phyloP scores from a whole-genome alignment of 2,113 vertebrate species.

The Oncorhynchus kisutch region DNA sequence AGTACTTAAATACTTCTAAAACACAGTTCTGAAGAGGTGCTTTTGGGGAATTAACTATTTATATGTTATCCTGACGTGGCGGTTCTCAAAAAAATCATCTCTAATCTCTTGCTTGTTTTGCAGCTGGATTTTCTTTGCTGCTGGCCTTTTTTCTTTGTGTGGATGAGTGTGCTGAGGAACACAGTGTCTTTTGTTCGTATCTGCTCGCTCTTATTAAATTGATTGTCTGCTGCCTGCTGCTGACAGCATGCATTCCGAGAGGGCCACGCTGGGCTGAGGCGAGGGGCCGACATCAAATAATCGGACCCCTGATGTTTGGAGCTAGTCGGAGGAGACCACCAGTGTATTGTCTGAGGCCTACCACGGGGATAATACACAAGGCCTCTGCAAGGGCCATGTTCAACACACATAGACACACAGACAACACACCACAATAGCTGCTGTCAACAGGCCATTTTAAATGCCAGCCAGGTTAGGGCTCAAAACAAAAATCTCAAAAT shows the following conservation, averaged over 20 bases:
- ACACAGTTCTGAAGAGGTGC: not conserved
- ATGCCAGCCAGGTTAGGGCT: not conserved
- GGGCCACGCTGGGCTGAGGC: conserved; percentile 45
- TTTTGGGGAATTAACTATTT: not conserved
- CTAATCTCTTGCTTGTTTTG: conserved; percentile 25
- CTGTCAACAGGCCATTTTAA: not conserved
- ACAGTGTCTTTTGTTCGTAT: conserved; percentile 22
- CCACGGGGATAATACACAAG: not conserved
- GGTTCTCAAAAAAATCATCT: not conserved
- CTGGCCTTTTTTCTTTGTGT: conserved; percentile 21
- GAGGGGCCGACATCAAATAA: conserved; percentile 31
- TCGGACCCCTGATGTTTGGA: conserved; percentile 7
- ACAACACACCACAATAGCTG: not conserved
- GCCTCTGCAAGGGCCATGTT: not conserved
- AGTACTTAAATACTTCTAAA: not conserved
- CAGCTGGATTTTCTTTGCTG: conserved; percentile 36
- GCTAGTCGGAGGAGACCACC: not conserved
- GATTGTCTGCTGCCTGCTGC: conserved; percentile 46
- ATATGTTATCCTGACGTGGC: not conserved
- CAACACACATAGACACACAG: not conserved
- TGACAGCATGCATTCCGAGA: conserved; percentile 36
- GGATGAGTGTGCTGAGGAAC: conserved; percentile 39
- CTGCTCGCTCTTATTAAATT: conserved; percentile 46
- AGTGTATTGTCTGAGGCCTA: not conserved
- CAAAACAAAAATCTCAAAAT: not conserved